These are phyloP conservation scores for Platerodrilus igneus DNA, from an alignment of 2,888 invertebrate species.

Conservation along the genomic window DNA sequence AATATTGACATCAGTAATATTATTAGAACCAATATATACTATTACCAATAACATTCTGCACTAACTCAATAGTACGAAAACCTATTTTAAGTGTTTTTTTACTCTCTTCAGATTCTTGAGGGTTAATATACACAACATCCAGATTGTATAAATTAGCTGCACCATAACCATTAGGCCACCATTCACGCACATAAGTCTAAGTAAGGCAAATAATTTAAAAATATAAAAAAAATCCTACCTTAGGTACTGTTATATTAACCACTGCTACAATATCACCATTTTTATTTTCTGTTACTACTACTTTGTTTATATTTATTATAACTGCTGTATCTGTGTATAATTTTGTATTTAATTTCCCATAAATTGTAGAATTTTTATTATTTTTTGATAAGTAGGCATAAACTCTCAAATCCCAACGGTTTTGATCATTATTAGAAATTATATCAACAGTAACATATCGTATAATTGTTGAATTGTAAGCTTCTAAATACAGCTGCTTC, in stretches of 20 bases:
- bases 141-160: slow-evolving; percentile 71
- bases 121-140: slow-evolving; percentile 49
- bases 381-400: slow-evolving; percentile 44
- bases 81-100: slow-evolving; percentile 66
- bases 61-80: slow-evolving; percentile 78
- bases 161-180: slow-evolving; percentile 98
- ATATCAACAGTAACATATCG: slow-evolving; percentile 53
- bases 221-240: slow-evolving; percentile 33
- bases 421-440: slow-evolving; percentile 25
- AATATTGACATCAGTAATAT: slow-evolving; percentile 8
- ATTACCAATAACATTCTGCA: slow-evolving; percentile 64
- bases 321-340: slow-evolving; percentile 26
- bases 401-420: slow-evolving; percentile 48
- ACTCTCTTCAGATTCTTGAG: slow-evolving; percentile 40
- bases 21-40: too few species aligned
- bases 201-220: slow-evolving; percentile 17
- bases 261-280: slow-evolving; percentile 40
- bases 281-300: slow-evolving; percentile 23
- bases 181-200: slow-evolving; percentile 55
- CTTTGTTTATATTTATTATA: slow-evolving; percentile 21
- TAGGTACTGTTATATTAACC: slow-evolving; percentile 21
- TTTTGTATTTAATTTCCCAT: slow-evolving; percentile 28
- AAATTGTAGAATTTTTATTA: slow-evolving; percentile 19
- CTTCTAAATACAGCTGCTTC: slow-evolving; percentile 64
- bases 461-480: slow-evolving; percentile 60